Evolutionary conservation across 1,140 invertebrate species (phyloP), one percentile per base, ranked within the genome.

Genomic region (Drosophila seguyi): DNA sequence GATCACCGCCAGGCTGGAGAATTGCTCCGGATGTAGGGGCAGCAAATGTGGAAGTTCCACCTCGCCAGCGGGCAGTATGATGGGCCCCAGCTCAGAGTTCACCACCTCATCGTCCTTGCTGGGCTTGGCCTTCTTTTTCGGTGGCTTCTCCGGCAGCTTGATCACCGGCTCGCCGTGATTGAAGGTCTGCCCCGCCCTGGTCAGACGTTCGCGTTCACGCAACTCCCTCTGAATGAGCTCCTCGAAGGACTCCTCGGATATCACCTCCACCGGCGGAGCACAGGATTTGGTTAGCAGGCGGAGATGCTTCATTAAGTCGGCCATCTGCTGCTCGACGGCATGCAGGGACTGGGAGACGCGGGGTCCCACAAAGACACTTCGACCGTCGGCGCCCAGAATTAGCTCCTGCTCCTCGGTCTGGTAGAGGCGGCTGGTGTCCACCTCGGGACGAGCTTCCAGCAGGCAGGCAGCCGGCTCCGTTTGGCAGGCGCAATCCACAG

Each of bases 261-360:
- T 63, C 3, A 88, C 47, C 41, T 88, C 84, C 5, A 81, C 61
- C 8, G 84, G 84, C 16, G 84, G 84, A 1, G 61, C 72, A 57
- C 84, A 84, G 13, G 81, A 67, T 11, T 50, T 55, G 22, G 76
- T 58, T 3, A 87, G 63, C 8, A 20, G 25, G 18, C 38, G 36
- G 18, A 87, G 61, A 5, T 63, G 34, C 2, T 36, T 48, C 57
- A 88, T 69, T 20, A 87, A 13, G 13, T 66, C 44, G 0, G n/a
- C 13, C 44, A 88, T 44, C n/a, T 74, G 67, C 36, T 57, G 47
- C 13, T 77, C 66, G 20, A 88, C 67, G n/a, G 59, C 42, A 16
- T 58, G 45, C 39, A 88, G 41, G 0, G 73, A 60, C 10, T 80
- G 57, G 1, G 80, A 69, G 36, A 88, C 41, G n/a, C 72, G 63